Evolutionary conservation across 2,797 vertebrate genomes (phyloP).

Genomic region (Miichthys miiuy): DNA sequence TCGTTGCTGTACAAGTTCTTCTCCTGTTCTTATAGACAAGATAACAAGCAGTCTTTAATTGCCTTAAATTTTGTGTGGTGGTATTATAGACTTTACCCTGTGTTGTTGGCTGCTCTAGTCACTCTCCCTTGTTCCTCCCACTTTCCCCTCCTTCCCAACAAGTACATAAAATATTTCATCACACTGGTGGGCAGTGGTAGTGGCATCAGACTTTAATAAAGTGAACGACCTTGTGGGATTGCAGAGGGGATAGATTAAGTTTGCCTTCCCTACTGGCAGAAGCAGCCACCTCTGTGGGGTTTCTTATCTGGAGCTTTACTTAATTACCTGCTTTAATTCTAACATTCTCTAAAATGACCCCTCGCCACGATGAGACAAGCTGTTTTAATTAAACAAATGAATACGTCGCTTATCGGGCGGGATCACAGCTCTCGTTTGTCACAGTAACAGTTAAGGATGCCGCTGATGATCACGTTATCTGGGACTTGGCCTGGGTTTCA

Average conservation of each 20-base stretch:
- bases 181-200: conserved; percentile 78
- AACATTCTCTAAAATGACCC: conserved; percentile 94
- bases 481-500: conserved; percentile 75
- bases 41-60: conserved; percentile 92
- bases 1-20: conserved; percentile 86
- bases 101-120: conserved; percentile 81
- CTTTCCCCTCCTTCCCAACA: conserved; percentile 82
- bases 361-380: conserved; percentile 87
- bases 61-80: conserved; percentile 85
- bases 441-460: conserved; percentile 88
- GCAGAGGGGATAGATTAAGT: conserved; percentile 92
- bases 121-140: conserved; percentile 74
- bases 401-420: conserved; percentile 88
- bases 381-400: conserved; percentile 99
- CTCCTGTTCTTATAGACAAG: conserved; percentile 86
- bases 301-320: conserved; percentile 94
- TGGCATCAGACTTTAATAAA: conserved; percentile 95
- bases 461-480: conserved; percentile 84
- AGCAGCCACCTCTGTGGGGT: conserved; percentile 88
- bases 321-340: conserved; percentile 99
- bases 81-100: conserved; percentile 68
- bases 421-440: conserved; percentile 92
- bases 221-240: conserved; percentile 91
- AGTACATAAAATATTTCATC: conserved; percentile 94
- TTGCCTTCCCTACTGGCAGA: conserved; percentile 87